Base-by-base conservation (phyloP, 2,888 invertebrate species). In the Drosophila prostipennis region DNA sequence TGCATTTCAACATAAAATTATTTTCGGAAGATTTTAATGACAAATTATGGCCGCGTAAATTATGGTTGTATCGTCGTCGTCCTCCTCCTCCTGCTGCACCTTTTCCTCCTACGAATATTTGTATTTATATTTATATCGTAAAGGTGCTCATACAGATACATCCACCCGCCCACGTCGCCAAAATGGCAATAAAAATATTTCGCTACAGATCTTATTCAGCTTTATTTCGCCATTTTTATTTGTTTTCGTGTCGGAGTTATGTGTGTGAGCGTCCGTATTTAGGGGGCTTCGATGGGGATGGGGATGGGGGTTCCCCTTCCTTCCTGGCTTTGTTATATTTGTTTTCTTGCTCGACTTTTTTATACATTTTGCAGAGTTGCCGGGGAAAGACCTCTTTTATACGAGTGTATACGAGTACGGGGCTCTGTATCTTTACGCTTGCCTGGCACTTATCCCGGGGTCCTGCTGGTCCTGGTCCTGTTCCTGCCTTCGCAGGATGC, bases 1-100 rank as follows among this genome's bases (percentile, higher is more conserved):
- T 88, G 84, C 85, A 88, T 85, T 87, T 85, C 81, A 78, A 79
- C 88, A 86, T 85, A 80, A 85, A 87, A 88, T 79, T 86, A 86
- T 86, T 83, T 73, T 77, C 65, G 68, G 68, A 78, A 88, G 89
- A 89, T 90, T 89, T 90, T 90, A 89, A 90, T 90, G 90, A 90
- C 90, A 90, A 90, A 90, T 90, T 90, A 90, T 90, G 90, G 88
- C 77, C 81, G 88, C 87, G 89, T 90, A 90, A 90, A 89, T 90
- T 90, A 90, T 89, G 88, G 77, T 77, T 87, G 89, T 70, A 74
- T 42, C 78, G 86, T 84, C 78, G 86, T 84, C 69, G 76, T 45
- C 60, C 26, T 60, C 58, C 53, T 54, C 45, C 37, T 19, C 11
- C 45, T 13, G 11, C 16, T n/a, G 29, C 40, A 42, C 34, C 13